A percentile compares a stretch with the other conserved stretches of the same genome.
Conservation (phyloP, 1,140 invertebrate genomes). For the Bilobella aurantiaca region DNA sequence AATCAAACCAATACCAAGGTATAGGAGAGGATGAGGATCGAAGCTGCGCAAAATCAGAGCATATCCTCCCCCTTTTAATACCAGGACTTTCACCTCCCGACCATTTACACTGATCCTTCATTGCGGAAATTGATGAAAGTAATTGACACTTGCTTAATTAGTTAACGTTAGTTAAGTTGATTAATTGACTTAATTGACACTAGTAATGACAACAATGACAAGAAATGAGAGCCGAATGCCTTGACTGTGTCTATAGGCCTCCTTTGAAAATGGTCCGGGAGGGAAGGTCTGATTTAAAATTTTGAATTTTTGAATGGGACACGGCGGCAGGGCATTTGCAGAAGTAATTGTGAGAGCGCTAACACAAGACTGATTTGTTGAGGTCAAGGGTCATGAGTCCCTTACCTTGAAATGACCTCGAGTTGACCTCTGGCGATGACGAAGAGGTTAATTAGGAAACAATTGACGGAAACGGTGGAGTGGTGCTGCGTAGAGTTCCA, state of each 20-base stretch:
- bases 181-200: not conserved
- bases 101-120: no score
- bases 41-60: no score
- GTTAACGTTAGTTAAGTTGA: no score
- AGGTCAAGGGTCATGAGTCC: no score
- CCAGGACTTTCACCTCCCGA: no score
- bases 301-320: slow-evolving; percentile 24
- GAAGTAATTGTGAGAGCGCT: not conserved
- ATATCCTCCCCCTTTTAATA: no score
- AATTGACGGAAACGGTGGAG: not conserved
- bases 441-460: not conserved
- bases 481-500: not conserved
- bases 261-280: slow-evolving; percentile 10
- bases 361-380: not conserved
- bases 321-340: slow-evolving; percentile 3
- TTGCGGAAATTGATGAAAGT: no score
- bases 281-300: slow-evolving; percentile 26
- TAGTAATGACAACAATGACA: not conserved
- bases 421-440: not conserved
- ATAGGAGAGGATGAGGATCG: no score
- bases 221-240: no score
- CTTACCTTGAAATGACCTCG: not conserved
- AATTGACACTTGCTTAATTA: no score
- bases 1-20: no score
- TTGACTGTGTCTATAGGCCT: not conserved